Evolutionary conservation across 2,797 vertebrate genomes (phyloP).

Genomic region (Lerista edwardsae): DNA sequence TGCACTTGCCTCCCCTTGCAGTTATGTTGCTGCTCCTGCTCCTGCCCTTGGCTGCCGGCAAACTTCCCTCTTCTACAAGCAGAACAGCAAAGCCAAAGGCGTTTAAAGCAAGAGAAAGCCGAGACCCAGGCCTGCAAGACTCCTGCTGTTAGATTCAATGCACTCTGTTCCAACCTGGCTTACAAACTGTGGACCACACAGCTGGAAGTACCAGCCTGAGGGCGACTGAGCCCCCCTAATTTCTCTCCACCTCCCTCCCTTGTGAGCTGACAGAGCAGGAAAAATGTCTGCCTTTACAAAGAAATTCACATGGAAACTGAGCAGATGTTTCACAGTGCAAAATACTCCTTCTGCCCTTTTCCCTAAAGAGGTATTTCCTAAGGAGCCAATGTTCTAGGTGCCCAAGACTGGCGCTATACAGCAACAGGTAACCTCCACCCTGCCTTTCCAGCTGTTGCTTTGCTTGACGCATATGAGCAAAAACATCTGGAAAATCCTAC

Average conservation of each 20-base stretch:
- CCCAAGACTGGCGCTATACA: background rate
- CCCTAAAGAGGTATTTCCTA: background rate
- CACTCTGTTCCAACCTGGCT: background rate
- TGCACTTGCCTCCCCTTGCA: too few species aligned
- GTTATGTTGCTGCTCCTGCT: background rate
- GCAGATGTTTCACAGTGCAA: background rate
- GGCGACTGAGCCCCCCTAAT: background rate
- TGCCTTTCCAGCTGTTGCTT: background rate
- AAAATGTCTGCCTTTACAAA: background rate
- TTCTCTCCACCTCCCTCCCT: background rate
- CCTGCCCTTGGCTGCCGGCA: background rate
- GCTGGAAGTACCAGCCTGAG: conserved; percentile 11
- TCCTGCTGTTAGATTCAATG: background rate
- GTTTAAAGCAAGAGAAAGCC: background rate
- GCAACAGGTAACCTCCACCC: background rate
- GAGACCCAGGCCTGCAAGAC: background rate
- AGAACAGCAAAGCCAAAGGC: background rate
- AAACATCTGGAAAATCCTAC: background rate
- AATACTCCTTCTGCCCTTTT: background rate
- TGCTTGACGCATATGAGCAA: background rate
- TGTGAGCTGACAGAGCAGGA: background rate
- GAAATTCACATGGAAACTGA: background rate
- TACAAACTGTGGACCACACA: conserved; percentile 7
- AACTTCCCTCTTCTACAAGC: background rate
- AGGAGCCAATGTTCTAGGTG: background rate